Evolutionary conservation across 2,797 vertebrate genomes (phyloP).

Genomic region (Gallinago stenura): DNA sequence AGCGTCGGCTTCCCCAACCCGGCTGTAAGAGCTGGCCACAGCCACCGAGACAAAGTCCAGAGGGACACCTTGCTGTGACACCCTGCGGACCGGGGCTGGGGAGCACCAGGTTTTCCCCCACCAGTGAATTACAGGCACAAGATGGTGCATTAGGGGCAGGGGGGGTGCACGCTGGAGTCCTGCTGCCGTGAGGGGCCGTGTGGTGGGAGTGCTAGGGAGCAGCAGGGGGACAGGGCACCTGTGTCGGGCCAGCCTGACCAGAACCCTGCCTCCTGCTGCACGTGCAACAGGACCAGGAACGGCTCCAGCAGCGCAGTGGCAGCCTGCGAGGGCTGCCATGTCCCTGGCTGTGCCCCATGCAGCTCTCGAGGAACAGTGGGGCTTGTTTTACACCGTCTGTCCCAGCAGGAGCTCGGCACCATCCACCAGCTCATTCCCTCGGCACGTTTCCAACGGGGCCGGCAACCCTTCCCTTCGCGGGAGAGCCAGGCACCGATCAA

Average conservation of each 20-base stretch:
- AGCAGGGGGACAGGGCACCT: fast-evolving
- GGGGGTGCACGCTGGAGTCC: fast-evolving
- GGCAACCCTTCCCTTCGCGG: fast-evolving
- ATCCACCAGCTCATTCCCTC: not conserved
- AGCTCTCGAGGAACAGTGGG: not conserved
- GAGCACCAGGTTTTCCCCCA: not conserved
- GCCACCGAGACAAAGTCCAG: not conserved
- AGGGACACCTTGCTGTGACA: not conserved
- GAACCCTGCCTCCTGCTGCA: not conserved
- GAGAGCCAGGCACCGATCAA: not conserved
- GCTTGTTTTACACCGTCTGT: not conserved
- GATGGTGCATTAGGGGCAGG: fast-evolving
- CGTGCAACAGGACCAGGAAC: fast-evolving
- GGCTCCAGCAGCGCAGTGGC: fast-evolving
- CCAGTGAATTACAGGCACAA: not conserved
- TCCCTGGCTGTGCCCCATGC: not conserved
- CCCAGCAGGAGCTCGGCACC: not conserved
- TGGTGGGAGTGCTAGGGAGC: not conserved
- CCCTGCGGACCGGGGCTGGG: fast-evolving
- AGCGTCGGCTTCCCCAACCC: slow-evolving; percentile 23
- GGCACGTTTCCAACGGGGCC: fast-evolving
- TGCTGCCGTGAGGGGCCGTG: fast-evolving
- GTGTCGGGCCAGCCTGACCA: not conserved
- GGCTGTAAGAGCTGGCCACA: not conserved
- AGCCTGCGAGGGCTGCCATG: fast-evolving